phyloP scores from a whole-genome alignment of 2,113 vertebrate species.

The Colius striatus region DNA sequence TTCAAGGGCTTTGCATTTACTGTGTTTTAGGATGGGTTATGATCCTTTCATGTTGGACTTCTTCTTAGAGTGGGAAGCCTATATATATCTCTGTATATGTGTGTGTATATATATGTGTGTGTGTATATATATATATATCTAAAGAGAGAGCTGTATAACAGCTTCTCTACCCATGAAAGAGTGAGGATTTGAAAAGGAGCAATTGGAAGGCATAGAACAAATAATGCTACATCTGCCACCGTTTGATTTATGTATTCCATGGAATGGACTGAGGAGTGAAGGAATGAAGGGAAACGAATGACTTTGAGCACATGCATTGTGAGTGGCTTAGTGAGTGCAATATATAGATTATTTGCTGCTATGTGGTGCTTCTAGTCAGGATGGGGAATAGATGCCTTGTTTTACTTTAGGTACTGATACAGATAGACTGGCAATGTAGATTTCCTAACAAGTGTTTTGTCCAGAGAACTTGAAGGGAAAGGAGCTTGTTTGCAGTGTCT shows the following conservation, averaged over 20 bases:
- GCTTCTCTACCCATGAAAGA: background rate
- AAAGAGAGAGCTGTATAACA: background rate
- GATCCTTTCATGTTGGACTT: background rate
- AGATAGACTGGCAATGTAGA: background rate
- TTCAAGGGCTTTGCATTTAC: background rate
- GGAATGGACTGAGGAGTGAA: background rate
- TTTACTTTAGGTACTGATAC: background rate
- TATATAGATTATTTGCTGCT: background rate
- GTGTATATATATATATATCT: too few species aligned
- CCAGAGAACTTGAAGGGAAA: background rate
- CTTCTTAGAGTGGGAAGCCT: background rate
- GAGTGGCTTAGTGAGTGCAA: background rate
- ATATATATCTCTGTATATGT: background rate
- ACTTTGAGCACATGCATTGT: background rate
- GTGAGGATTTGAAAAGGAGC: background rate
- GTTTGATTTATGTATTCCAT: background rate
- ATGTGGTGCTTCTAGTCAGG: background rate
- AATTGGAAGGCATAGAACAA: background rate
- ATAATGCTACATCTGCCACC: background rate
- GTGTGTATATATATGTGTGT: accelerated
- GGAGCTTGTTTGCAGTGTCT: background rate
- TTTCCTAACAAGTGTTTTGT: background rate
- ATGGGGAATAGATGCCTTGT: background rate
- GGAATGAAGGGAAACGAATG: background rate
- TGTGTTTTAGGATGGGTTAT: background rate